Base-by-base conservation (phyloP, 2,888 invertebrate species). In the Zaprionus lineosus region DNA sequence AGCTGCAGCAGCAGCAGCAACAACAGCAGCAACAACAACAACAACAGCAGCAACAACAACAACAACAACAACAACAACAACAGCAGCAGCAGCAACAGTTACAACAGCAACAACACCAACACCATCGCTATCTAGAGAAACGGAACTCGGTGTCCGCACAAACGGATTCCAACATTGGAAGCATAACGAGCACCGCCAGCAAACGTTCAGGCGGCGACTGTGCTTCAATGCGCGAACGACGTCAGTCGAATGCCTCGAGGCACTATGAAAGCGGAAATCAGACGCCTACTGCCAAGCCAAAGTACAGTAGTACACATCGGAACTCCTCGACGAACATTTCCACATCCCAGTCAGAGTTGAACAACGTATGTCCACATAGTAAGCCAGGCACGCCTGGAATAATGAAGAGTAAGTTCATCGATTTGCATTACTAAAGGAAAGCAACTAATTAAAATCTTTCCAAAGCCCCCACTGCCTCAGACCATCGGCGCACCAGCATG, bases 91-190 rank as follows among this genome's bases (percentile, higher is more conserved):
- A 82, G 11, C 75, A 73, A 1, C 79, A 73, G 2, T 69, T 79
- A 5, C 84, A 79, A 7, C 82, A 86, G 18, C 85, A 84, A 36
- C 67, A 73, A n/a, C 83, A 85, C 40, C 87, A 86, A 18, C 82
- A 86, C 37, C 82, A 79, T 43, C 87, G 86, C 12, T 83, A 85
- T 33, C 59, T 69, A 4, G 89, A 90, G 29, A 89, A 90, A 74
- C 77, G 89, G 1, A 89, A 88, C 55, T 90, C 89, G 0, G 89
- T 90, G 11, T 89, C 89, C 8, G 89, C 89, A 1, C 89, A 90
- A 66, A 90, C 89, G 1, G 89, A 90, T 55, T 82, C 84, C 9
- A 86, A 86, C 40, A 86, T 86, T 56, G 87, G 84, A 0, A 76
- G 62, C 43, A 81, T 85, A 11, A 87, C 87, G 21, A 84, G 84